These are phyloP conservation scores for Papilio xuthus DNA, from an alignment of 1,140 invertebrate species.

Conservation along the genomic window DNA sequence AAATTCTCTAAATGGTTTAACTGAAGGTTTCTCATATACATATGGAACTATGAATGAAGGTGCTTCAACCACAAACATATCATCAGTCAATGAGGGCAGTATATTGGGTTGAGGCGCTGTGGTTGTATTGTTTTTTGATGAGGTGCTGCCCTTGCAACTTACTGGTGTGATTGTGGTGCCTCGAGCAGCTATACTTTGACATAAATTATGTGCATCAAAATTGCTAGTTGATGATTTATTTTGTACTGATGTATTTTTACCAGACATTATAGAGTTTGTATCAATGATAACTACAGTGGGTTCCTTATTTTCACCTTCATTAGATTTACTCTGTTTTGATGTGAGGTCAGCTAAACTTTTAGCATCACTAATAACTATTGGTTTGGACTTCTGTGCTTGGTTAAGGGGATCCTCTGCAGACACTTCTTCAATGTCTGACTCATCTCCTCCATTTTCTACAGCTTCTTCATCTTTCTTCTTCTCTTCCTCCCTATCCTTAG, in stretches of 20 bases:
- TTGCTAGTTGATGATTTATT: constrained; percentile 57
- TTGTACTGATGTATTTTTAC: constrained; percentile 63
- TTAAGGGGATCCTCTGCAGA: constrained; percentile 86
- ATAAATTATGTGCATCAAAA: constrained; percentile 73
- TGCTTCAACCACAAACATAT: constrained; percentile 94
- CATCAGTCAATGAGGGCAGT: constrained; percentile 90
- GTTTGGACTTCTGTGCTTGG: constrained; percentile 78
- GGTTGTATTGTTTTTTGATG: constrained; percentile 61
- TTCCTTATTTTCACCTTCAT: constrained; percentile 75
- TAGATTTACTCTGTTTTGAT: constrained; percentile 61
- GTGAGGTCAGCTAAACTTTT: constrained; percentile 70
- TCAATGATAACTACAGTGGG: constrained; percentile 77
- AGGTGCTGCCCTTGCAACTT: constrained; percentile 60
- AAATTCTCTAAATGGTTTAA: constrained; percentile 89
- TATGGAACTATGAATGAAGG: constrained; percentile 95
- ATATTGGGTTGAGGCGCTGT: constrained; percentile 82
- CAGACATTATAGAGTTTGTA: constrained; percentile 75
- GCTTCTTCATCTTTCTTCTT: constrained; percentile 82
- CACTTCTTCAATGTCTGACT: constrained; percentile 80
- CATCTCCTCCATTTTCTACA: constrained; percentile 83
- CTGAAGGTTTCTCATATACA: constrained; percentile 93
- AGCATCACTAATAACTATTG: constrained; percentile 86
- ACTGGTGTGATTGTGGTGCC: constrained; percentile 81
- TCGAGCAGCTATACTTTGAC: constrained; percentile 79
- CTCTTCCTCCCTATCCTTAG: constrained; percentile 84